Base-by-base conservation (phyloP, 2,888 invertebrate genomes). In the Unio pictorum region DNA sequence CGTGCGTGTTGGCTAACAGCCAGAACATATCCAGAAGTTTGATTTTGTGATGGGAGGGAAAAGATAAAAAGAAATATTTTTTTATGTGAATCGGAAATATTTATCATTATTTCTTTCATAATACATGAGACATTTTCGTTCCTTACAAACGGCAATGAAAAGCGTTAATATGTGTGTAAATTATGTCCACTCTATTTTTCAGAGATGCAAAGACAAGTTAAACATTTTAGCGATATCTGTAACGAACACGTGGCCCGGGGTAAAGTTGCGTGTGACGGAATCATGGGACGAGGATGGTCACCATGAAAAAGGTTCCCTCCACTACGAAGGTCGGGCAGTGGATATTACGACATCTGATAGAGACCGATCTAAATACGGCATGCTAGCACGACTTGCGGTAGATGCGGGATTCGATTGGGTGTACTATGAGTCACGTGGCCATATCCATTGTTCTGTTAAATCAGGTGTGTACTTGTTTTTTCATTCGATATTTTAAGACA, bases 401-500 rank as follows among this genome's bases (percentile, higher is more conserved):
- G 97, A 98, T 91, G 97, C 98, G 45, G 98, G 98, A 86, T 98
- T 98, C 93, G 98, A 98, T 92, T 98, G 97, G 97, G 98, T 98
- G 76, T 97, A 95, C 92, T 98, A 97, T 90, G 97, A 97, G 91
- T 95, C 96, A 89, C 93, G 96, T 81, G 94, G 95, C 23, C 96
- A 98, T 90, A 97, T 98, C 86, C 98, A 98, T 91, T 97, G 97
- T 91, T 97, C 97, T 73, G 98, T 98, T 77, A 97, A 97, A 92
- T 96, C 98, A 93, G 98, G 98, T 98, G 92, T 91, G 83, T 45
- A 45, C 11, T 8, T 45, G 11, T 45, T 7, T 34, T 30, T 4
- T 4, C 11, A 45, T 45, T 11, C 11, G 45, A 45, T 45, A 11
- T 45, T 45, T 45, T 1, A 45, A 3, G 11, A 15, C 11, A 11